phyloP scores from a whole-genome alignment of 2,113 vertebrate species.

The Tylochromis polylepis region DNA sequence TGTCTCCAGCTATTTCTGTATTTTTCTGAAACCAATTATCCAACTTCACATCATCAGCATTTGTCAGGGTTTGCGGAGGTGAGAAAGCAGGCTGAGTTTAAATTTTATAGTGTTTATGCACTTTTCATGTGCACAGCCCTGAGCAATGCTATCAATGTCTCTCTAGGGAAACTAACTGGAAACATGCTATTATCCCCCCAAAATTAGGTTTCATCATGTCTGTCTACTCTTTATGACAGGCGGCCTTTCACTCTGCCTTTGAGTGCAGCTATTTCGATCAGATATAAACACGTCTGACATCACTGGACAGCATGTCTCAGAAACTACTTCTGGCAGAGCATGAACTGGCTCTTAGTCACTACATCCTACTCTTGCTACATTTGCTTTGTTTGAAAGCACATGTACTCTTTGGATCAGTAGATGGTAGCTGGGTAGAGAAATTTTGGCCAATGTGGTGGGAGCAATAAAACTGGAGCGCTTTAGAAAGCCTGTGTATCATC shows the following conservation, averaged over 20 bases:
- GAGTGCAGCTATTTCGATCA: not conserved
- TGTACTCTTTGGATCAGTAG: not conserved
- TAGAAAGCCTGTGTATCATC: not conserved
- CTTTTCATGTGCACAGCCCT: not conserved
- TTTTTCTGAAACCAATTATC: not conserved
- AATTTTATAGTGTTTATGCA: not conserved
- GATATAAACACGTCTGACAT: not conserved
- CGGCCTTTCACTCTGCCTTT: not conserved
- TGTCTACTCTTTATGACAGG: not conserved
- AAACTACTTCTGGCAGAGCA: not conserved
- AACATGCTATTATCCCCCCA: not conserved
- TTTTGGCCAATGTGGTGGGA: not conserved
- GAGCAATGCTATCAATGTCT: not conserved
- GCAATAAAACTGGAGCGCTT: not conserved
- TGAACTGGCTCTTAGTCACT: not conserved
- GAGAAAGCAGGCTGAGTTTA: not conserved
- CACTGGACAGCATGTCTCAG: not conserved
- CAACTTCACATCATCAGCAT: not conserved
- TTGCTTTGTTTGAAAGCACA: not conserved
- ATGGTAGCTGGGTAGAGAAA: not conserved
- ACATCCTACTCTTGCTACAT: not conserved
- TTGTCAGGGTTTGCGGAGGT: not conserved
- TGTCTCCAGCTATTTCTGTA: not conserved
- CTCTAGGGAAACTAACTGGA: not conserved
- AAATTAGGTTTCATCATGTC: not conserved